A percentile compares a stretch with the other conserved stretches of the same genome.
phyloP scores from a whole-genome alignment of 2,113 vertebrate species.

The Podarcis cretensis region DNA sequence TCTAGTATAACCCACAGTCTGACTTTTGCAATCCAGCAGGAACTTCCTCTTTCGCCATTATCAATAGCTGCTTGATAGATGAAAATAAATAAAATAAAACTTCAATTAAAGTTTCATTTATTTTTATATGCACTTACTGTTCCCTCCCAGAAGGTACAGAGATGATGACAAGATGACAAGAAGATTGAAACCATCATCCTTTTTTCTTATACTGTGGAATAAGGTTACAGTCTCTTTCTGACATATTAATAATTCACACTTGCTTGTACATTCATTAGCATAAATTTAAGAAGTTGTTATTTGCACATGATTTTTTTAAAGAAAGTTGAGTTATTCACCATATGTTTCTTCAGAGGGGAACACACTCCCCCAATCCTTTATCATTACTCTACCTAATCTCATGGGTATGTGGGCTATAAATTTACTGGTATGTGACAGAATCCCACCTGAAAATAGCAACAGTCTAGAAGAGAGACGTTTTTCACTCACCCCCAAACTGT shows the following conservation, averaged over 20 bases:
- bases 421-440: neutral
- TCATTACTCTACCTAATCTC: neutral
- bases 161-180: neutral
- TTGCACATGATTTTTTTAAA: neutral
- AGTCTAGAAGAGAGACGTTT: no score
- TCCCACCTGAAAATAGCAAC: no score
- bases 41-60: no score
- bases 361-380: neutral
- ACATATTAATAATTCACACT: slow-evolving; percentile 17
- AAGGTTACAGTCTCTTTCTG: neutral
- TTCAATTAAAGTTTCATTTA: neutral
- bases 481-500: no score
- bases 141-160: neutral
- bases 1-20: neutral
- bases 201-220: neutral
- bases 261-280: neutral
- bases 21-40: neutral
- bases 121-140: neutral
- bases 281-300: neutral
- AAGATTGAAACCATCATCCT: rapidly evolving
- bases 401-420: neutral
- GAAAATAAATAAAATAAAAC: neutral
- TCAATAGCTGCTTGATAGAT: neutral
- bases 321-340: neutral
- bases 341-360: neutral